phyloP scores from a whole-genome alignment of 2,888 invertebrate species.

The Plebejus anna region DNA sequence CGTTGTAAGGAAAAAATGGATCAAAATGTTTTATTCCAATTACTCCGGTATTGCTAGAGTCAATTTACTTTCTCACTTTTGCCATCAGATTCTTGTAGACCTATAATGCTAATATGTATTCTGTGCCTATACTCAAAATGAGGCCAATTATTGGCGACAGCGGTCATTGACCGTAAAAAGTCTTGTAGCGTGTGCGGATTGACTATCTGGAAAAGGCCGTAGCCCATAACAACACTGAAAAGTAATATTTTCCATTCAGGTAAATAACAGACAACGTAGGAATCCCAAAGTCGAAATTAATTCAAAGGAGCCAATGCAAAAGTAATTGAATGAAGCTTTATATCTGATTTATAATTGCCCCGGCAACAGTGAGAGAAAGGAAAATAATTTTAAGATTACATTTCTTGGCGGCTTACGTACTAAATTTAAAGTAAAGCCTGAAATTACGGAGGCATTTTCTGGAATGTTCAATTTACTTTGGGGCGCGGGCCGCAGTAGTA shows the following conservation, averaged over 20 bases:
- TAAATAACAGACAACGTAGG: background rate
- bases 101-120: too few species aligned
- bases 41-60: too few species aligned
- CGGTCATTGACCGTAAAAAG: background rate
- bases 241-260: background rate
- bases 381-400: conserved; percentile 64
- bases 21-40: too few species aligned
- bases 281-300: background rate
- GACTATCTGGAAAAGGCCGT: too few species aligned
- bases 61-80: too few species aligned
- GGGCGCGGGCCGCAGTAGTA: conserved; percentile 49
- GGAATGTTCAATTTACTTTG: conserved; percentile 69
- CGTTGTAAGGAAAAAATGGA: too few species aligned
- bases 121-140: background rate
- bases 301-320: conserved; percentile 24
- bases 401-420: conserved; percentile 65
- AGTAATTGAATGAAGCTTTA: conserved; percentile 41
- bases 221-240: background rate
- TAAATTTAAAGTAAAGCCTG: conserved; percentile 63
- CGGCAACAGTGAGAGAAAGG: conserved; percentile 46
- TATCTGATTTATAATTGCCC: conserved; percentile 46
- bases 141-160: background rate
- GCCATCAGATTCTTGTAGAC: too few species aligned
- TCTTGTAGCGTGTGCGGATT: background rate
- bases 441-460: conserved; percentile 66